phyloP scores from a whole-genome alignment of 2,888 invertebrate species.

The Yponomeuta sedellus region DNA sequence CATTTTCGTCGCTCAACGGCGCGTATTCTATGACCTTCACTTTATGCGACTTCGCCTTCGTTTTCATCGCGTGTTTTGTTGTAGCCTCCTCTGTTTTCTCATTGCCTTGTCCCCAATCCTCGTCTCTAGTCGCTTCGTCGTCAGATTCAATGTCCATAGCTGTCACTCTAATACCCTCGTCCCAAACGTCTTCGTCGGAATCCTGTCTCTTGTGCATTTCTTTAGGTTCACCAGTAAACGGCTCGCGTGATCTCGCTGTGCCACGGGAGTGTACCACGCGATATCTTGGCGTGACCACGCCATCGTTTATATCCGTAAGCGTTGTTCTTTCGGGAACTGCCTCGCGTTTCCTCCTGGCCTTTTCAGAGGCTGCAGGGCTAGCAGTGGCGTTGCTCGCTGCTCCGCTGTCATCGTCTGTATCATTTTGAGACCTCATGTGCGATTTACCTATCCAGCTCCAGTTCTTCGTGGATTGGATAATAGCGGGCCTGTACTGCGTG shows the following conservation, averaged over 20 bases:
- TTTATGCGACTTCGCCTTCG: not conserved
- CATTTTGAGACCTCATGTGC: not conserved
- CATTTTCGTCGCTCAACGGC: not conserved
- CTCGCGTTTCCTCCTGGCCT: slow-evolving; percentile 2
- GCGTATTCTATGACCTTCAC: not conserved
- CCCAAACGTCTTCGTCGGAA: not conserved
- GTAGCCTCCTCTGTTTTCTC: not conserved
- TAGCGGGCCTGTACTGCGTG: slow-evolving; percentile 40
- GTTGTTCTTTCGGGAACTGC: not conserved
- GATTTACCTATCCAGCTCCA: not conserved
- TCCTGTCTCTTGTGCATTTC: not conserved
- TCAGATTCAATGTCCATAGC: not conserved
- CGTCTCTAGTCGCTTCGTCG: not conserved
- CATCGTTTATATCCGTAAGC: not conserved
- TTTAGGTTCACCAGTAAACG: not conserved
- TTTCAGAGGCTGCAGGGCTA: not conserved
- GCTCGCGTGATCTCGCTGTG: no score
- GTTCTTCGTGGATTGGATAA: not conserved
- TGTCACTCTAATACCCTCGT: not conserved
- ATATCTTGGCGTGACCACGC: not conserved
- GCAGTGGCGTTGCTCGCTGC: not conserved
- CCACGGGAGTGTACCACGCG: no score
- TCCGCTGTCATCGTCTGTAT: not conserved
- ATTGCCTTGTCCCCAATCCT: not conserved
- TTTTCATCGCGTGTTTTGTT: not conserved